Base-by-base conservation (phyloP, 2,113 vertebrate genomes). In the Trematomus loennbergii region DNA sequence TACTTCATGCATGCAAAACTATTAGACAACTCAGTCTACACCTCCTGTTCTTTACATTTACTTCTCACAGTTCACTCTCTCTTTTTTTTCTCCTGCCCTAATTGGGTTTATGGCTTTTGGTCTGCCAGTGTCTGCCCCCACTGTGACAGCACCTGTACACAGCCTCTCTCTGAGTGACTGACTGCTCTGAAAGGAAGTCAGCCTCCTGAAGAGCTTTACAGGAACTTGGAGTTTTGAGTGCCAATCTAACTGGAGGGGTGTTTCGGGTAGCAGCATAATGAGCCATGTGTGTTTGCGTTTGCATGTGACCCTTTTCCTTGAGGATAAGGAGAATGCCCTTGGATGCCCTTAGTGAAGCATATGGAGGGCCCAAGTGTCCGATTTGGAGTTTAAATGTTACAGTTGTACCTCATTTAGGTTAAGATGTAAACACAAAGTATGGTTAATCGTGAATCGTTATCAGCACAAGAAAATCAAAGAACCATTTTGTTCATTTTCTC, bases 141-240 rank as follows among this genome's bases (percentile, higher is more conserved):
- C 87, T 62, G 79, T 75, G 65, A 68, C 72, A 52, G 83, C 82
- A 88, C 82, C 84, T 85, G 82, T 57, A 60, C 61, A 65, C 8
- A 65, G 64, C 54, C 72, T 68, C 60, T 71, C 68, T 60, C 59
- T 60, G 36, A 81, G 48, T 75, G 86, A 87, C 45, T 72, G 67
- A 87, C 84, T 82, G 73, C 58, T 79, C 50, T 78, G 74, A 49
- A 58, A 73, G 57, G 64, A 67, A 59, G 61, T 85, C 71, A 49
- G 54, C n/a, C 70, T 43, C 15, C 29, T 12, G 48, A 55, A 60
- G 50, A 60, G 29, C 49, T 11, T 69, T 59, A 36, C 75, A 46
- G 13, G 53, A 52, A 55, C 10, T 18, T 48, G 2, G 53, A 60
- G 64, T 61, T 69, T 78, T 54, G 15, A 25, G 43, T 45, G 69